Conservation (phyloP, 2,113 vertebrate species). For the Albula glossodonta region DNA sequence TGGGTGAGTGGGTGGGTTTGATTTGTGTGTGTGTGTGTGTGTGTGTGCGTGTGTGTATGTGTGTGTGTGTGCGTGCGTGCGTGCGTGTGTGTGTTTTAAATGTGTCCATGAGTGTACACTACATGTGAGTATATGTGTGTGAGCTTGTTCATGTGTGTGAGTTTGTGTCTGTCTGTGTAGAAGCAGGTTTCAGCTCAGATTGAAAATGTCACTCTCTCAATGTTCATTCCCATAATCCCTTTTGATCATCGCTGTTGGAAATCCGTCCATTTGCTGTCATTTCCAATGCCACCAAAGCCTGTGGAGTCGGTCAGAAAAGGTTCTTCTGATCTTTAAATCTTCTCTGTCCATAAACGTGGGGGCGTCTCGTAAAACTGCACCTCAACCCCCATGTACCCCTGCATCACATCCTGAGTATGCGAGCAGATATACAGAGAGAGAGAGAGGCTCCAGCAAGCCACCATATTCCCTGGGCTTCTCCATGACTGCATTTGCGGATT, state of each 20-base stretch:
- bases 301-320: neutral
- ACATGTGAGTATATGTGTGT: conserved; percentile 17
- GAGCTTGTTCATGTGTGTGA: conserved; percentile 16
- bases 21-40: neutral
- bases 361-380: neutral
- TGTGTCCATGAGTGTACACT: neutral
- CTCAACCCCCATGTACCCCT: neutral
- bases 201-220: conserved; percentile 16
- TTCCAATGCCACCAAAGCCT: neutral
- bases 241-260: conserved; percentile 40
- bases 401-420: neutral
- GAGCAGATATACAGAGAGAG: neutral
- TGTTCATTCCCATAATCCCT: conserved; percentile 52
- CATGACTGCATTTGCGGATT: neutral
- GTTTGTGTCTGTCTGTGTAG: conserved; percentile 1
- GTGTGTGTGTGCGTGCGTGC: conserved; percentile 10
- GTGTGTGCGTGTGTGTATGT: conserved; percentile 1
- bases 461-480: neutral
- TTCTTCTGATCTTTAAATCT: neutral
- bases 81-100: neutral
- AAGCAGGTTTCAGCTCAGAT: neutral
- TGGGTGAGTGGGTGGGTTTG: neutral
- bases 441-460: neutral
- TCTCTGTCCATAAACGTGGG: neutral
- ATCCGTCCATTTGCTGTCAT: conserved; percentile 6